Percentiles rank a stretch among this genome's conserved stretches.
These are phyloP conservation scores for Anthopleura xanthogrammica DNA, from an alignment of 92 coral and sea anemone species.

Conservation along the genomic window DNA sequence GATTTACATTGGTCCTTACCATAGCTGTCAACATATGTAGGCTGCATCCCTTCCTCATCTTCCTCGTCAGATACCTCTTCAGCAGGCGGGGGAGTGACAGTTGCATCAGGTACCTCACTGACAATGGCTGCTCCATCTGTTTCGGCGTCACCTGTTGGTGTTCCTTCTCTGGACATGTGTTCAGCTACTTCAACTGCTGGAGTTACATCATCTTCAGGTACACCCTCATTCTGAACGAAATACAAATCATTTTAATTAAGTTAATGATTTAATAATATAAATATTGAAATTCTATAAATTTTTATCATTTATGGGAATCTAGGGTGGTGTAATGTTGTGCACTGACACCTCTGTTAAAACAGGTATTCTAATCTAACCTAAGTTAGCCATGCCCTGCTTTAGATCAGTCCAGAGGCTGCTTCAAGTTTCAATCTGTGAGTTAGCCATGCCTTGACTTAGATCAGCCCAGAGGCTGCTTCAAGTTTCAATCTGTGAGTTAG, in stretches of 20 bases:
- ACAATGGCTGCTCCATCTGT: constrained; percentile 10
- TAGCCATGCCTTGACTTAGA: too few species aligned
- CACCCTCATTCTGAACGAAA: constrained; percentile 69
- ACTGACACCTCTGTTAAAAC: too few species aligned
- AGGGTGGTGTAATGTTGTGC: too few species aligned
- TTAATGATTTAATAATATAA: too few species aligned
- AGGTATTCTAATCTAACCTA: too few species aligned
- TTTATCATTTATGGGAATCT: too few species aligned
- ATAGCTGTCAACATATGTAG: constrained; percentile 41
- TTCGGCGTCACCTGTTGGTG: constrained; percentile 54
- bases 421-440: too few species aligned
- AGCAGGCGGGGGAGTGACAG: constrained; percentile 81
- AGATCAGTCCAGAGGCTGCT: too few species aligned
- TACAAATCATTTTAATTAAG: too few species aligned
- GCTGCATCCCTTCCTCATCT: constrained; percentile 24
- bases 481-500: too few species aligned
- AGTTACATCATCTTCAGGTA: constrained; percentile 81
- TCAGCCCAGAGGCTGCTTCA: too few species aligned
- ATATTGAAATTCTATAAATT: neutral
- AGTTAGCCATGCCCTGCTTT: too few species aligned
- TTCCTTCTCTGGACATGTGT: constrained; percentile 87
- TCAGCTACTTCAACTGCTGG: constrained; percentile 88
- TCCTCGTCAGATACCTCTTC: constrained; percentile 55
- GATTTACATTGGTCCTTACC: neutral
- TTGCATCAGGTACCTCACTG: constrained; percentile 76